Base-by-base conservation (phyloP, 1,140 invertebrate species). In the Penaeus indicus region DNA sequence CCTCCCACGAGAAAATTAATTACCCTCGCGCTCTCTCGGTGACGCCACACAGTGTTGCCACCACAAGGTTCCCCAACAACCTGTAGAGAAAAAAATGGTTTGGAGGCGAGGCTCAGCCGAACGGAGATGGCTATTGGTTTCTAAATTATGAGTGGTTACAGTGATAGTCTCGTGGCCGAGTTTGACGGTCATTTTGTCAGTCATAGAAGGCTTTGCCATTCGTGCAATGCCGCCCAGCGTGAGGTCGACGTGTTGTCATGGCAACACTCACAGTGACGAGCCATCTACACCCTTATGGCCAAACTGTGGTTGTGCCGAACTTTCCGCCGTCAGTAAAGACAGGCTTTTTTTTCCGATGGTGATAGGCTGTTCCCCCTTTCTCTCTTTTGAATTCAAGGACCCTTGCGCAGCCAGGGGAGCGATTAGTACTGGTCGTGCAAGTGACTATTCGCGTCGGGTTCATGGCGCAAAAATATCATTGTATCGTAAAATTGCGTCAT, bases 1-100 rank as follows among this genome's bases (percentile, higher is more conserved):
- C 69, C 69, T 75, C 69, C 69, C 38, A 18, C 38, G 69, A 38
- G 69, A 27, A 75, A 75, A 75, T 75, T 75, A 75, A 75, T 75
- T 75, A 75, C 21, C 38, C 25, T 54, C 21, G 22, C 22, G 69
- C 69, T 38, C 69, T 25, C 69, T 75, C 69, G 11, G 25, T 75
- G 69, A 32, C 69, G 38, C 8, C 69, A 27, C 8, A 4, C 69
- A 75, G 19, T 19, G 69, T 75, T 75, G 69, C 69, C 69, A 75
- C 18, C 38, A 75, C 25, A 8, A 21, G 69, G 22, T 75, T 25
- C 38, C 19, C 25, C 19, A 27, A 16, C 25, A 32, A 19, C 38
- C n/a, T 75, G 4, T 75, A n/a, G 5, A 38, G 5, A 38, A 54
- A 54, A 54, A 54, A 54, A 54, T 10, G 47, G 0, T 54, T 54